Evolutionary conservation across 2,888 invertebrate species (phyloP).

Genomic region (Rutpela maculata): DNA sequence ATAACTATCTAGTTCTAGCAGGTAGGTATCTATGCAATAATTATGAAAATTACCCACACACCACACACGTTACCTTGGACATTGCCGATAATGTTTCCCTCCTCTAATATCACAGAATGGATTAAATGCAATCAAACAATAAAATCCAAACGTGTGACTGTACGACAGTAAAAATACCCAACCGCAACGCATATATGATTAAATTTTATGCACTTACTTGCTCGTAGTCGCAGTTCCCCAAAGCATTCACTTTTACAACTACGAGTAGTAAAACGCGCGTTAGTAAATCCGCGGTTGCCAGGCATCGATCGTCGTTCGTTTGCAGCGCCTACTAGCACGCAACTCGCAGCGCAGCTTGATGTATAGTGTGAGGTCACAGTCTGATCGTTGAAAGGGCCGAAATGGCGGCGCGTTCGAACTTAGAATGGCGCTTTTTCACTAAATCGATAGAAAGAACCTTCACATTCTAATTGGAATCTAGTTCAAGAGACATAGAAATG

Average conservation of each 20-base stretch:
- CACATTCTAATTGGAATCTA: conserved; percentile 61
- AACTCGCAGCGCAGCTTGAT: conserved; percentile 55
- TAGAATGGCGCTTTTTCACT: conserved; percentile 51
- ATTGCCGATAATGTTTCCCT: not conserved
- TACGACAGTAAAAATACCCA: not conserved
- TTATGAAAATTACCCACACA: conserved; percentile 16
- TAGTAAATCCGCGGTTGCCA: conserved; percentile 45
- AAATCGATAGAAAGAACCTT: conserved; percentile 54
- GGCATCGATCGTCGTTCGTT: conserved; percentile 50
- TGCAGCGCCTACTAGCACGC: conserved; percentile 55
- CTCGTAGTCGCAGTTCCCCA: conserved; percentile 40
- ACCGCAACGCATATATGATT: conserved; percentile 1
- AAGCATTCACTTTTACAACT: conserved; percentile 59
- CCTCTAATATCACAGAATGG: not conserved
- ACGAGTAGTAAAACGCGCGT: conserved; percentile 39
- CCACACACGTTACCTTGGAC: conserved; percentile 10
- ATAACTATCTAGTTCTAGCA: conserved; percentile 3
- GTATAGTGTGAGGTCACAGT: conserved; percentile 14
- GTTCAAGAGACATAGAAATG: conserved; percentile 57
- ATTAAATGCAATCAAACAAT: conserved; percentile 14
- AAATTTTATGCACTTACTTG: conserved; percentile 39
- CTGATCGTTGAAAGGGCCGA: not conserved
- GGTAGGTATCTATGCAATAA: not conserved
- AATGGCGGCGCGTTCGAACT: conserved; percentile 28
- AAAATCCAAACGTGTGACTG: not conserved